Evolutionary conservation across 2,888 invertebrate genomes (phyloP).

Genomic region (Coenonympha glycerion): DNA sequence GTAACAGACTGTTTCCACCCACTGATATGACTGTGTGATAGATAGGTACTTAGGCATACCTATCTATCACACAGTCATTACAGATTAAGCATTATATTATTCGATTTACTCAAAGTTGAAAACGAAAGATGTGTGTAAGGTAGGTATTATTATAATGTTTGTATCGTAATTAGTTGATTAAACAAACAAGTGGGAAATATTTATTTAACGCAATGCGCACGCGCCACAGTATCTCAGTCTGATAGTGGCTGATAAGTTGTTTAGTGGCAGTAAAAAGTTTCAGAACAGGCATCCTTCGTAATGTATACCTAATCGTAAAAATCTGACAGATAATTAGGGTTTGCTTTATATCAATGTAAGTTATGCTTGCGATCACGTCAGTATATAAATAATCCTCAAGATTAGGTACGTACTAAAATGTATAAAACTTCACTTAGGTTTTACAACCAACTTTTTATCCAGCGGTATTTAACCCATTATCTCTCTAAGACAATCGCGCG

Average conservation of each 20-base stretch:
- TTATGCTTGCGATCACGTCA: background rate
- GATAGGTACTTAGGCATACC: too few species aligned
- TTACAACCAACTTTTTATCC: too few species aligned
- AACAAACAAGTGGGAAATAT: conserved; percentile 37
- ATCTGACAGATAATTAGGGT: background rate
- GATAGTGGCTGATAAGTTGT: conserved; percentile 39
- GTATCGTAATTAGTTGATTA: conserved; percentile 25
- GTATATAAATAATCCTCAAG: background rate
- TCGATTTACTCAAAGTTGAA: background rate
- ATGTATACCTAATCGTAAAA: background rate
- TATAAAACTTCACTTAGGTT: too few species aligned
- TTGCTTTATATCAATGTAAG: background rate
- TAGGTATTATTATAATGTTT: background rate
- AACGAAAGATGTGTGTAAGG: background rate
- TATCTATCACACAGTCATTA: too few species aligned
- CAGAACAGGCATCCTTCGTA: conserved; percentile 23
- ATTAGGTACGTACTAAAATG: too few species aligned
- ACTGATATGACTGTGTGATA: too few species aligned
- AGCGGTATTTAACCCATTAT: too few species aligned
- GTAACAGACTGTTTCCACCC: too few species aligned
- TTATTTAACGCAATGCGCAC: conserved; percentile 59
- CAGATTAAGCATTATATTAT: too few species aligned
- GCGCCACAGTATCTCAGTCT: conserved; percentile 47
- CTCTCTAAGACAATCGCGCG: too few species aligned
- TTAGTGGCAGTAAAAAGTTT: conserved; percentile 26